phyloP scores from a whole-genome alignment of 2,113 vertebrate genomes.

The Stictonetta naevosa region DNA sequence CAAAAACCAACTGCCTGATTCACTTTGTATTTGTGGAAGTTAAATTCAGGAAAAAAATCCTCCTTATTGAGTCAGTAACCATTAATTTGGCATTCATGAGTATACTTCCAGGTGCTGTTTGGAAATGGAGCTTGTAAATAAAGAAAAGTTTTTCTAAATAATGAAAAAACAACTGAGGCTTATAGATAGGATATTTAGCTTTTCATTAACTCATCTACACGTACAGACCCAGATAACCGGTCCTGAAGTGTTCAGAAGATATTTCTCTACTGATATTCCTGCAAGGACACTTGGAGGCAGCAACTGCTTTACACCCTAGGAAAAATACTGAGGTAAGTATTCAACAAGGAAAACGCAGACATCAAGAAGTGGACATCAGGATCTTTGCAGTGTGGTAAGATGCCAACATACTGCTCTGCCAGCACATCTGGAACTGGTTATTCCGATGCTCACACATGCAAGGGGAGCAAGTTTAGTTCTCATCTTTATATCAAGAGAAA shows the following conservation, averaged over 20 bases:
- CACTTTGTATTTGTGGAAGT: background rate
- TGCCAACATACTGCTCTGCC: background rate
- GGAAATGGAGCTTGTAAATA: conserved; percentile 2
- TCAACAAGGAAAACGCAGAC: background rate
- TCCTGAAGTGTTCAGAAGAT: background rate
- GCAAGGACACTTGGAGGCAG: background rate
- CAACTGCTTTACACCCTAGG: background rate
- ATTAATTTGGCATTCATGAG: background rate
- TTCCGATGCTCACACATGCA: background rate
- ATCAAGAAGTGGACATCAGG: background rate
- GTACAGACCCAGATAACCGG: background rate
- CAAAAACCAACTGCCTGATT: background rate
- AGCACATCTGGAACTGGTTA: background rate
- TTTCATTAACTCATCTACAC: background rate
- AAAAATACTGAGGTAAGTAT: background rate
- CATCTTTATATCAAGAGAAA: background rate
- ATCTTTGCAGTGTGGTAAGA: background rate
- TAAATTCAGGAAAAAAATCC: background rate
- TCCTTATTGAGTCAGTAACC: background rate
- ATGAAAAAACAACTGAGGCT: background rate
- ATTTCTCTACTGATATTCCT: background rate
- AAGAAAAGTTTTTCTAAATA: background rate
- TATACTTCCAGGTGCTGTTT: background rate
- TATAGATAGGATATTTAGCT: background rate
- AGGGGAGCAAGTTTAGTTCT: background rate